Evolutionary conservation across 2,113 vertebrate genomes (phyloP).

Genomic region (Strigops habroptila): DNA sequence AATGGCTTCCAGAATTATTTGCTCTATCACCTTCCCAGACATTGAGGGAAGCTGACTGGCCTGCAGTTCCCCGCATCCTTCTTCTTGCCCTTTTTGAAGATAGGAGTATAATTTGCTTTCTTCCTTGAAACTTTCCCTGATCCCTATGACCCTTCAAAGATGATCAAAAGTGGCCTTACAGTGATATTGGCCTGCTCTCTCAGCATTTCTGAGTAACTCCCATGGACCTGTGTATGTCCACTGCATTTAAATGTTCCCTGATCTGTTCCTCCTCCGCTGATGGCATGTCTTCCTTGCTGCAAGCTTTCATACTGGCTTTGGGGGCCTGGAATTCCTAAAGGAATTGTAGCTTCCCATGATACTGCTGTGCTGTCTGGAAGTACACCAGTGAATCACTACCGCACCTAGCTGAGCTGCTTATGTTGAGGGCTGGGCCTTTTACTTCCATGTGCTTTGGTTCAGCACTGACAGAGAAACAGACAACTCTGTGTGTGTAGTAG

Average conservation of each 20-base stretch:
- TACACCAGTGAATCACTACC: neutral
- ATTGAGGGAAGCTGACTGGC: neutral
- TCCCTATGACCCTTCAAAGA: neutral
- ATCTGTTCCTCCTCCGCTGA: neutral
- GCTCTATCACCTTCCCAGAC: neutral
- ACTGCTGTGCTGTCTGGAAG: neutral
- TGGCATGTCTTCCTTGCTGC: neutral
- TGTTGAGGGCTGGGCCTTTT: neutral
- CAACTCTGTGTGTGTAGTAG: neutral
- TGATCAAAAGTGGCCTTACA: neutral
- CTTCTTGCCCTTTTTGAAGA: neutral
- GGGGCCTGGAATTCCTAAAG: neutral
- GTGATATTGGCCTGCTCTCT: neutral
- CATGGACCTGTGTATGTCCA: neutral
- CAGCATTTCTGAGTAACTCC: neutral
- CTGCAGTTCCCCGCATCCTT: neutral
- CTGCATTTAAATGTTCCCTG: neutral
- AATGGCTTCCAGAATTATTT: neutral
- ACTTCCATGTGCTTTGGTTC: neutral
- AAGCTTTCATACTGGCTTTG: neutral
- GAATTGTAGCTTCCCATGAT: neutral
- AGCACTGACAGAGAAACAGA: neutral
- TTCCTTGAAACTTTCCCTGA: neutral
- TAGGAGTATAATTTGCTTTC: neutral
- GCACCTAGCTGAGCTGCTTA: neutral